Base-by-base conservation (phyloP, 2,113 vertebrate species). In the Ptyas mucosa region DNA sequence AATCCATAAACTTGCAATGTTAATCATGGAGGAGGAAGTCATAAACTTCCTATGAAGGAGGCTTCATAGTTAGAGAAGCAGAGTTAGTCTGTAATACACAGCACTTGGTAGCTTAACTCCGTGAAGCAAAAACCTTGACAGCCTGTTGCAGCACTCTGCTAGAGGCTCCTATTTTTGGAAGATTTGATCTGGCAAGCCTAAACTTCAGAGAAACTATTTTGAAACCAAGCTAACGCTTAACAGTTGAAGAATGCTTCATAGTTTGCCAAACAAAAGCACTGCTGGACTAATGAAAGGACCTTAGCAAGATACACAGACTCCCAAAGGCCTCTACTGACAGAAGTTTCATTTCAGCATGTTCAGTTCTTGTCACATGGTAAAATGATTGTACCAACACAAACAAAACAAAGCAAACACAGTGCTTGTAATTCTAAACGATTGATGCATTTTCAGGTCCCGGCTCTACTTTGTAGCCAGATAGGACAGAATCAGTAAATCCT, bases 151-250 rank as follows among this genome's bases (percentile, higher is more conserved):
- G 92, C 81, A 9, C 75, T 86, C 75, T 89, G 54, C 20, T 23
- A 90, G 20, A 61, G 88, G 8, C 24, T 39, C 46, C 92, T 93
- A 93, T 93, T 93, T 93, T 93, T 87, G 89, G 89, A 90, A 90
- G 46, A 64, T 93, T 93, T 64, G 54, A 90, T 93, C 92, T 90
- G 92, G 88, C 75, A 43, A 51, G 46, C 21, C 55, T 61, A 86
- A 58, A 89, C 81, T 46, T 87, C 39, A 53, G 61, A 64, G 81
- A 64, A 90, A 90, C 92, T 90, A 90, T 90, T 93, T 90, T 86
- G 81, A 90, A 93, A 90, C 75, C 49, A 61, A 87, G 92, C 55
- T 87, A 64, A 86, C 23, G 26, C 75, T 93, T 85, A 58, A 51
- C 5, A 58, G 81, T 85, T 87, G 55, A 90, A 90, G 89, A 86